Evolutionary conservation across 2,797 vertebrate genomes (phyloP).

Genomic region (Acridotheres tristis): DNA sequence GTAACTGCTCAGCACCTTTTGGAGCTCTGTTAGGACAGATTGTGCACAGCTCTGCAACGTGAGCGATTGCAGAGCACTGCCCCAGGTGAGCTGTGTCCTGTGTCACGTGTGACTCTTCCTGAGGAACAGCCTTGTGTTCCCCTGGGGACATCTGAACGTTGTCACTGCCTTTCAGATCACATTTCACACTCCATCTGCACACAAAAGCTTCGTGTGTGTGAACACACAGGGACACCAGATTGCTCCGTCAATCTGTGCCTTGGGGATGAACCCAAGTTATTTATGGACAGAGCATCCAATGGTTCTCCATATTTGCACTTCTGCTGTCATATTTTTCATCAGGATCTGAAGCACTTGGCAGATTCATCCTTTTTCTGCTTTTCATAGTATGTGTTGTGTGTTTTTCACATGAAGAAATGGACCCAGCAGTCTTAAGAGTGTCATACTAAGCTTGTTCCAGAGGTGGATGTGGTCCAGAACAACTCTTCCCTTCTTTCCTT

Average conservation of each 20-base stretch:
- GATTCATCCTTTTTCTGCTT: not conserved
- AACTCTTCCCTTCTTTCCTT: not conserved
- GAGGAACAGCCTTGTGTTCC: not conserved
- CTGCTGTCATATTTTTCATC: not conserved
- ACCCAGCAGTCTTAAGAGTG: not conserved
- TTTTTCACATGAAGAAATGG: not conserved
- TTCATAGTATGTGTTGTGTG: not conserved
- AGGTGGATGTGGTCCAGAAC: not conserved
- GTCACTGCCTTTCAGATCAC: not conserved
- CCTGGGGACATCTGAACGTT: not conserved
- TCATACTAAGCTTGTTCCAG: not conserved
- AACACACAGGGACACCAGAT: not conserved
- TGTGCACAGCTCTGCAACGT: not conserved
- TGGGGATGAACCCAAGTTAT: not conserved
- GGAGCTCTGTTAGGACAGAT: not conserved
- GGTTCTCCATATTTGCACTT: not conserved
- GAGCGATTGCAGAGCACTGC: not conserved
- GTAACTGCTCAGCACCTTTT: not conserved
- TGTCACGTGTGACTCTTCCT: not conserved
- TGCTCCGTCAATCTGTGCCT: not conserved
- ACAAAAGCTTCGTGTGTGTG: not conserved
- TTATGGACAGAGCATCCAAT: not conserved
- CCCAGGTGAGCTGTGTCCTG: not conserved
- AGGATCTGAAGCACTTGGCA: not conserved
- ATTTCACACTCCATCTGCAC: not conserved